A percentile compares a stretch with the other conserved stretches of the same genome.
Evolutionary conservation across 2,888 invertebrate genomes (phyloP).

Genomic region (Rhagonycha fulva): DNA sequence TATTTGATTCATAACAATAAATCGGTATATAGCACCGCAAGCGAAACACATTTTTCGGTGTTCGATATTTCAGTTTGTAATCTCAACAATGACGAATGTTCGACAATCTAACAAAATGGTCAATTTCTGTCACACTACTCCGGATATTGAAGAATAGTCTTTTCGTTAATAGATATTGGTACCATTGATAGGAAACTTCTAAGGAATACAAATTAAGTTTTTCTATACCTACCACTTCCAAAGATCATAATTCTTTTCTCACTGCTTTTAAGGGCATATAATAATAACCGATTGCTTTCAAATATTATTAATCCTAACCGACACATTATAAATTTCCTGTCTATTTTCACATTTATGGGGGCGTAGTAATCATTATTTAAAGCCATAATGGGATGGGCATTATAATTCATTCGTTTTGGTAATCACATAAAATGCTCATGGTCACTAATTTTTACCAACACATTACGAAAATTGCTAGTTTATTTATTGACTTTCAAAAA

Average conservation of each 20-base stretch:
- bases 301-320: conserved; percentile 12
- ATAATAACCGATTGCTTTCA: conserved; percentile 10
- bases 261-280: conserved; percentile 1
- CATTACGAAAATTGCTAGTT: neutral
- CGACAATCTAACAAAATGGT: conserved; percentile 33
- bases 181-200: conserved; percentile 10
- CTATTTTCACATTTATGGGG: conserved; percentile 8
- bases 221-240: neutral
- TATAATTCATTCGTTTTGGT: conserved; percentile 14
- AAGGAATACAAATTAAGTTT: conserved; percentile 11
- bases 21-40: conserved; percentile 22
- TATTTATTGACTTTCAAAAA: neutral
- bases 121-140: conserved; percentile 31
- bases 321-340: conserved; percentile 7
- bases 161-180: conserved; percentile 23
- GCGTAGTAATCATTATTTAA: conserved; percentile 22
- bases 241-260: neutral
- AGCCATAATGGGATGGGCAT: conserved; percentile 20
- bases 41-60: conserved; percentile 20
- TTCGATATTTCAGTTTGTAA: conserved; percentile 32
- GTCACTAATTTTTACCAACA: neutral
- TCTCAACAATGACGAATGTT: conserved; percentile 34
- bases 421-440: neutral
- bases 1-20: conserved; percentile 24
- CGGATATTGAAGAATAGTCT: conserved; percentile 26